A percentile compares a stretch with the other conserved stretches of the same genome.
These are phyloP conservation scores for Rissa tridactyla DNA, from an alignment of 2,113 vertebrate genomes.

Conservation along the genomic window DNA sequence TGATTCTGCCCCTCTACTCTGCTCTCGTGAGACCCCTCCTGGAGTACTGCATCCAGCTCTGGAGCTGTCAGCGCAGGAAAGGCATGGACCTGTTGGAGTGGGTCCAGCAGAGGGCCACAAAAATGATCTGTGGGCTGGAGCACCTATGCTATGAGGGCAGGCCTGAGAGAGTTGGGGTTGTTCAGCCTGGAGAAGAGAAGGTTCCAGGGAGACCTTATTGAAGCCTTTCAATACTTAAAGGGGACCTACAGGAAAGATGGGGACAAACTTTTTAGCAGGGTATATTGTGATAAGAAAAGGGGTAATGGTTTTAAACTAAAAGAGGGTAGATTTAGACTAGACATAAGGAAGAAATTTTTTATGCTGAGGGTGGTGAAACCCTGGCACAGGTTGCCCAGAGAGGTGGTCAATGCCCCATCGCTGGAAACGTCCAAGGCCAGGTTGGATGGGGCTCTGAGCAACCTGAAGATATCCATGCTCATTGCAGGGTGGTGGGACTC, in stretches of 20 bases:
- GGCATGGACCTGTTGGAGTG: fast-evolving
- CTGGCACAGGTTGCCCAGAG: not conserved
- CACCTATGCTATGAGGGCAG: not conserved
- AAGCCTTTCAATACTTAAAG: not conserved
- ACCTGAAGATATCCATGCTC: not conserved
- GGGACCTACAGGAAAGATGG: not conserved
- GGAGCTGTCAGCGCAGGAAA: not conserved
- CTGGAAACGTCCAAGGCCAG: not conserved
- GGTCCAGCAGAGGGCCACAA: not conserved
- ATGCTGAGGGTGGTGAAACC: not conserved
- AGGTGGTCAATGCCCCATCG: not conserved
- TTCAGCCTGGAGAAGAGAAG: not conserved
- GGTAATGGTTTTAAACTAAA: not conserved
- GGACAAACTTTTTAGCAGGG: not conserved
- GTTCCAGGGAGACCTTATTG: not conserved
- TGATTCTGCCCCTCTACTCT: not conserved
- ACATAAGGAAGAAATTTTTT: not conserved
- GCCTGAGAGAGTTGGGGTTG: not conserved
- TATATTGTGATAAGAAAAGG: not conserved
- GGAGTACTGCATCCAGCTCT: not conserved
- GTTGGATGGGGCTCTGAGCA: fast-evolving
- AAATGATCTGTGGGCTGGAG: not conserved
- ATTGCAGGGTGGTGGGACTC: not conserved
- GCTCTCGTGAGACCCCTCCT: not conserved
- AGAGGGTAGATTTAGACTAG: not conserved